Conservation (phyloP, 1,140 invertebrate genomes). For the Tetragonula clypearis region DNA sequence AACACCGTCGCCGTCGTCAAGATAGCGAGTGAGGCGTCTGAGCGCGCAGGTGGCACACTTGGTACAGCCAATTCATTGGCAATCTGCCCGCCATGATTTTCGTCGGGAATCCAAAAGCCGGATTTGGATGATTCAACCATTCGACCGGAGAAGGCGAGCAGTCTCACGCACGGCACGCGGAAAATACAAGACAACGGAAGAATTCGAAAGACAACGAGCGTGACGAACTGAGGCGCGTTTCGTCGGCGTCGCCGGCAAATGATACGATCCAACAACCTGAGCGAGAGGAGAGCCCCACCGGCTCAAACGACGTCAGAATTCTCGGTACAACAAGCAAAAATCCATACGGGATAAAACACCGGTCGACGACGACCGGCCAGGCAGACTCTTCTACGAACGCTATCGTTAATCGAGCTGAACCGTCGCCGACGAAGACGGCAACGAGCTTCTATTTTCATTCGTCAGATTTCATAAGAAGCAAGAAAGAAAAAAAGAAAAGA, state of each 20-base stretch:
- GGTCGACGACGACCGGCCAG: neutral
- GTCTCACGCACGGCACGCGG: neutral
- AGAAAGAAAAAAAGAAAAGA: neutral
- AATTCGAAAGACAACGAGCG: constrained; percentile 3
- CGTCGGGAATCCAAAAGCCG: constrained; percentile 6
- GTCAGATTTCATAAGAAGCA: constrained; percentile 24
- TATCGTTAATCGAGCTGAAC: neutral
- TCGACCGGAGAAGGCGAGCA: neutral
- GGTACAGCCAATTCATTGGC: constrained; percentile 31
- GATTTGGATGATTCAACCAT: constrained; percentile 42
- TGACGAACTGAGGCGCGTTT: constrained; percentile 4
- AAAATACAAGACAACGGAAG: constrained; percentile 18
- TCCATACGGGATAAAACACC: neutral
- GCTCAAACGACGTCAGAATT: neutral
- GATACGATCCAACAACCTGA: no score
- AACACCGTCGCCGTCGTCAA: neutral
- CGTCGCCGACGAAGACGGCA: neutral
- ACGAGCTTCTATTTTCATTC: constrained; percentile 27
- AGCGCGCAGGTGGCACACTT: constrained; percentile 14
- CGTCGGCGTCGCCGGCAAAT: neutral
- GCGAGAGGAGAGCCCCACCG: neutral
- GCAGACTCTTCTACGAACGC: neutral
- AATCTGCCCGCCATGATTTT: constrained; percentile 28
- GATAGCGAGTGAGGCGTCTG: neutral
- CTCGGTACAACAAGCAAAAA: neutral